phyloP scores from a whole-genome alignment of 1,140 invertebrate genomes.

The Saccostrea cuccullata region DNA sequence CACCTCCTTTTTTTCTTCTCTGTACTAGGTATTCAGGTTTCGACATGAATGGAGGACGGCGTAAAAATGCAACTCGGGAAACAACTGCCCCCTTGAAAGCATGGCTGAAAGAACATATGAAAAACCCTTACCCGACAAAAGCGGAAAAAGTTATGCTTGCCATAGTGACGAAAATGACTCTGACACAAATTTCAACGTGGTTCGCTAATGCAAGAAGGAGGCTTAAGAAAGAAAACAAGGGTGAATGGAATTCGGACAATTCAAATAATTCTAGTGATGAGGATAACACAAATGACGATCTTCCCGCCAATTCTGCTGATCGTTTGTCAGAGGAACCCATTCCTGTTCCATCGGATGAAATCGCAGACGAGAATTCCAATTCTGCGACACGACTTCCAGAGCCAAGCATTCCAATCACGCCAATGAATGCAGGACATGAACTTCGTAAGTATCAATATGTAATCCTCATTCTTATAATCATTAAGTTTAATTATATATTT shows the following conservation, averaged over 20 bases:
- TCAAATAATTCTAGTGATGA: constrained; percentile 41
- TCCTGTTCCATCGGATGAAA: background rate
- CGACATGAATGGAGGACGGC: constrained; percentile 86
- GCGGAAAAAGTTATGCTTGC: constrained; percentile 99
- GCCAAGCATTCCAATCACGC: background rate
- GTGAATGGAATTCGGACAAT: constrained; percentile 38
- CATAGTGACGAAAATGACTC: constrained; percentile 98
- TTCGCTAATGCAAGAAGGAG: constrained; percentile 77
- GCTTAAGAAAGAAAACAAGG: constrained; percentile 98
- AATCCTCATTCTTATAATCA: background rate
- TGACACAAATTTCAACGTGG: constrained; percentile 87
- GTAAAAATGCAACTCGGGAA: constrained; percentile 97
- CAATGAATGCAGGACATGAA: background rate
- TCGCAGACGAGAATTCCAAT: constrained; percentile 10
- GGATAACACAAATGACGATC: constrained; percentile 27
- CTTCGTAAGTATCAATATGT: background rate
- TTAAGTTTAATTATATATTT: background rate
- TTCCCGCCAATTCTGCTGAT: constrained; percentile 14
- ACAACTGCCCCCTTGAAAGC: constrained; percentile 96
- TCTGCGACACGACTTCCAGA: background rate
- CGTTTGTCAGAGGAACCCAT: background rate
- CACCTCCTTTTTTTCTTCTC: background rate
- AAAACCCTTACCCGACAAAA: constrained; percentile 99
- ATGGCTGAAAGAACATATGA: constrained; percentile 99
- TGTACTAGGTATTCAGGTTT: constrained; percentile 21